Evolutionary conservation across 2,888 invertebrate species (phyloP), one percentile per base, ranked within the genome.

Genomic region (Stenurella melanura): DNA sequence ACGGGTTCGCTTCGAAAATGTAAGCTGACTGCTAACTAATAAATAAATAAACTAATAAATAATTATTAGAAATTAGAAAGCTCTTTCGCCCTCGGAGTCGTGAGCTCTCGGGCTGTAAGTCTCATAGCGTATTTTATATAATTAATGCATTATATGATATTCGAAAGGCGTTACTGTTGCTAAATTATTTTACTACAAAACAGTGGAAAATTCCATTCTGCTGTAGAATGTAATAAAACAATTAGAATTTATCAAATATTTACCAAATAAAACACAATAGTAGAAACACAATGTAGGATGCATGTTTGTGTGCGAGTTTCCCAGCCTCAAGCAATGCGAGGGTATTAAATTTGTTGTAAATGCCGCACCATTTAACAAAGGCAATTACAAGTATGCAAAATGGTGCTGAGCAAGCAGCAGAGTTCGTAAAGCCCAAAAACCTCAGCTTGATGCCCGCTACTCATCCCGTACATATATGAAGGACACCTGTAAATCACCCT

Each of bases 301-400:
- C 50, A 67, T 19, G 54, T n/a, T 50, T 21, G 67, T 18, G 34
- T 18, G n/a, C n/a, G 63, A 63, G 42, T 60, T 34, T 21, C 61
- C 26, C 30, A 54, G 19, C 67, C 54, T 54, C 26, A 58, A 21
- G 58, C 58, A 58, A 21, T 19, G 58, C 58, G 58, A 58, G 61
- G 50, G 61, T 56, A 63, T 54, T 69, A 63, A 69, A 74, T 69
- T 69, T 61, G 69, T 69, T 74, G 74, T 58, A 68, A 74, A 74
- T 61, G 68, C 68, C 68, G 68, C 74, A 34, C 74, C 74, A 69
- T 74, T 74, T 74, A 74, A 74, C 74, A 74, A 74, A 69, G 74
- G 74, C 74, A 74, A 74, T 74, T 74, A 74, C 74, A 74, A 74
- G 74, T 61, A 74, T 74, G 74, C 60, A 42, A 26, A 54, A 38